Evolutionary conservation across 2,888 invertebrate species (phyloP), one percentile per base, ranked within the genome.

Genomic region (Heliothis peltigera): DNA sequence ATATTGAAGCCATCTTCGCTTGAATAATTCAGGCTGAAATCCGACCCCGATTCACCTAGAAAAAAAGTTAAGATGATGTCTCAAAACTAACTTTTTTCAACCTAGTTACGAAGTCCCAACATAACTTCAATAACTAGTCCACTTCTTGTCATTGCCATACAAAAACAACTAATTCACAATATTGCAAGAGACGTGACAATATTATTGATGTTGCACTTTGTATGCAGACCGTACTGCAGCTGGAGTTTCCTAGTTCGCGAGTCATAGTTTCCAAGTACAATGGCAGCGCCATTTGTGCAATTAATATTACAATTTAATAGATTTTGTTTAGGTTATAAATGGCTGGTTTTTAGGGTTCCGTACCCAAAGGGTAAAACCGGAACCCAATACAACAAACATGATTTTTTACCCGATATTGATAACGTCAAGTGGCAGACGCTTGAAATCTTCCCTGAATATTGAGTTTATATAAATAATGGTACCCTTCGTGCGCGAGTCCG

Each of bases 131-230:
- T 42, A 64, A 64, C n/a, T 15, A 49, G 47, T 28, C 46, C 43
- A 64, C n/a, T 77, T 71, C 56, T 53, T 18, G 72, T 17, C 28
- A 32, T 10, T 15, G 10, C 4, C 28, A 54, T 35, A 65, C 53
- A 77, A 70, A 76, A 70, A 70, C 55, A 61, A 49, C 53, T 63
- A 42, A 76, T 70, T 55, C n/a, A 51, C 77, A 64, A 57, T 63
- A 72, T 67, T 57, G 74, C 47, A 44, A 35, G 1, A 18, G 12
- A 62, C 79, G 64, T 65, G 79, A 63, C 35, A n/a, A 39, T 35
- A 19, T 52, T 75, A 44, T 55, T 63, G 65, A 81, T 64, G 46
- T 49, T 49, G 59, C 65, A 48, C 28, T 64, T 66, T 75, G 81
- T 63, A 43, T 75, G 81, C 76, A 39, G 71, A 17, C 79, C 15